Evolutionary conservation across 2,797 vertebrate species (phyloP), one percentile per base, ranked within the genome.

Genomic region (Pitangus sulphuratus): DNA sequence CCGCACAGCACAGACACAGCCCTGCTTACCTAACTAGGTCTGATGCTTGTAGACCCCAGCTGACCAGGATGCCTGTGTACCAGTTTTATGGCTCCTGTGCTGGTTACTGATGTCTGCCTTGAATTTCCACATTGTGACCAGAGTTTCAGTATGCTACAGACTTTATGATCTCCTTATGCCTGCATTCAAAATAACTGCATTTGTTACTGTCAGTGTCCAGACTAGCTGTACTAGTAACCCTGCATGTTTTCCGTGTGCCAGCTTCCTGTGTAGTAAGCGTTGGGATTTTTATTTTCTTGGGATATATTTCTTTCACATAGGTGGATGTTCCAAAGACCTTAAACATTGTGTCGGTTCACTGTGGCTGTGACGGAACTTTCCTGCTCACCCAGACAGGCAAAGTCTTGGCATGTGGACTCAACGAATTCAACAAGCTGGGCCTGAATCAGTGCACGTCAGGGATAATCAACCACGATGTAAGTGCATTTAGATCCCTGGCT

Each of bases 351-450:
- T 98, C 98, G 0, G 99, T 99, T 87, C 98, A 98, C 17, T 99
- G 99, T 94, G 98, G 99, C 93, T 98, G 98, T 37, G 99, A 99
- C 92, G 99, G 99, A 40, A 99, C 99, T 57, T 99, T 99, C 97
- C 98, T 99, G 84, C 97, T 99, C 93, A 99, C 99, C 3, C 99
- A 99, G 90, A 98, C 98, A 20, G 99, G 99, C 85, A 99, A 99
- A 98, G 99, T 99, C 75, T 97, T 99, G 81, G 99, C 99, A 8
- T 99, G 99, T 97, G 99, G 99, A 90, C 99, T 99, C 97, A 99
- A 99, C n/a, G 99, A 99, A 78, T 98, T 98, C 95, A 99, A 99
- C 97, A 99, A 99, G 93, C 98, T 99, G 87, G 99, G 99, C 69
- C 98, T 99, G 88, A 99, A 99, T 97, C 99, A 99, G 94, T 99